A percentile compares a stretch with the other conserved stretches of the same genome.
Evolutionary conservation across 2,888 invertebrate species (phyloP).

Genomic region (Drosophila lutescens): DNA sequence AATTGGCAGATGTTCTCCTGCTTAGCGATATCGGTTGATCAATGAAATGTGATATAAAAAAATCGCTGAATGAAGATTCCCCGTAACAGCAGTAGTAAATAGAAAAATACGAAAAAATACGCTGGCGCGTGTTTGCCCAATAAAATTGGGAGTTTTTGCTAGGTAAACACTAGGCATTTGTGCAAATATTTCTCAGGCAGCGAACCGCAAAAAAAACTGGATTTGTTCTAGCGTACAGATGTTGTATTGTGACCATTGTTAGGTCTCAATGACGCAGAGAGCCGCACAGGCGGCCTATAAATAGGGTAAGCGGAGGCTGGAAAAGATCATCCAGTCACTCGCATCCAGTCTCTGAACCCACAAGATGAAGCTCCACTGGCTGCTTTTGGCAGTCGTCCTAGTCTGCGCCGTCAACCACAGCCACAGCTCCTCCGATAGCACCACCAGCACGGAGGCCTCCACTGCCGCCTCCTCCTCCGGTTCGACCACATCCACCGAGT

Average conservation of each 20-base stretch:
- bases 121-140: conserved; percentile 1
- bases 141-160: conserved; percentile 2
- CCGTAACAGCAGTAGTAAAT: background rate
- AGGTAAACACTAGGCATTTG: conserved; percentile 25
- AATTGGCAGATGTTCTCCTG: background rate
- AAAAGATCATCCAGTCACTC: conserved; percentile 2
- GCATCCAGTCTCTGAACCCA: too few species aligned
- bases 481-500: background rate
- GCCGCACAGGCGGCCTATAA: conserved; percentile 18
- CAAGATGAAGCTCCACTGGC: conserved; percentile 42
- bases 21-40: background rate
- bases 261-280: conserved; percentile 26
- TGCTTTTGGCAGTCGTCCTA: conserved; percentile 27
- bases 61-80: conserved; percentile 30
- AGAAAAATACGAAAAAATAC: background rate
- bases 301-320: conserved; percentile 2
- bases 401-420: conserved; percentile 13
- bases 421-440: background rate
- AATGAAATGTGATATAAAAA: background rate
- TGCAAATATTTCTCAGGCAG: conserved; percentile 21
- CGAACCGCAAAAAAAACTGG: background rate
- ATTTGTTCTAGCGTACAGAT: background rate
- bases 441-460: background rate
- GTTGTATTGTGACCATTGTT: conserved; percentile 11
- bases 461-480: background rate